A percentile compares a stretch with the other conserved stretches of the same genome.
phyloP scores from a whole-genome alignment of 1,140 invertebrate species.

The Lethrus apterus region DNA sequence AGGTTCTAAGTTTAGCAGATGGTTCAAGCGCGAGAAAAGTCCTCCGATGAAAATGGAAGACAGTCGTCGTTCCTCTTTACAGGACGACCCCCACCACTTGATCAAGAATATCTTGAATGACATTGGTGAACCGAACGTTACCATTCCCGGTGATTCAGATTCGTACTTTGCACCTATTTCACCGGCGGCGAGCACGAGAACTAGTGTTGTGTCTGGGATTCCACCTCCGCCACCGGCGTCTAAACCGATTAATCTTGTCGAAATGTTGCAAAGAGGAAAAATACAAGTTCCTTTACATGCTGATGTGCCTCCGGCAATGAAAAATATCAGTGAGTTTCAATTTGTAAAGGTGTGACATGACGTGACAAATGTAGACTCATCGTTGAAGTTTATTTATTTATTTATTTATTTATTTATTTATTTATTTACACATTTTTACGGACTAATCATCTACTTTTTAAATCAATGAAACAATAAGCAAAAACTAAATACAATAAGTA shows the following conservation, averaged over 20 bases:
- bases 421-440: too few species aligned
- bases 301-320: slow-evolving; percentile 26
- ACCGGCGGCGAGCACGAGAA: slow-evolving; percentile 44
- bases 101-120: slow-evolving; percentile 37
- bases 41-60: slow-evolving; percentile 40
- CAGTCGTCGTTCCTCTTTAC: slow-evolving; percentile 53
- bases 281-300: slow-evolving; percentile 8
- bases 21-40: slow-evolving; percentile 49
- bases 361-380: too few species aligned
- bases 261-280: slow-evolving; percentile 49
- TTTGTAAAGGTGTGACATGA: too few species aligned
- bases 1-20: slow-evolving; percentile 53
- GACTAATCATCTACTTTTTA: too few species aligned
- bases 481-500: too few species aligned
- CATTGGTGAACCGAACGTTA: slow-evolving; percentile 45
- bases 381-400: too few species aligned
- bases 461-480: too few species aligned
- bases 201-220: slow-evolving; percentile 8
- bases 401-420: too few species aligned
- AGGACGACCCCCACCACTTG: slow-evolving; percentile 56
- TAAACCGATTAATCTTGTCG: slow-evolving; percentile 39
- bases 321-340: slow-evolving; percentile 46
- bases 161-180: slow-evolving; percentile 58
- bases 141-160: slow-evolving; percentile 49
- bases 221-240: slow-evolving; percentile 7